Conservation (phyloP, 2,888 invertebrate species). For the Hymenopus coronatus region DNA sequence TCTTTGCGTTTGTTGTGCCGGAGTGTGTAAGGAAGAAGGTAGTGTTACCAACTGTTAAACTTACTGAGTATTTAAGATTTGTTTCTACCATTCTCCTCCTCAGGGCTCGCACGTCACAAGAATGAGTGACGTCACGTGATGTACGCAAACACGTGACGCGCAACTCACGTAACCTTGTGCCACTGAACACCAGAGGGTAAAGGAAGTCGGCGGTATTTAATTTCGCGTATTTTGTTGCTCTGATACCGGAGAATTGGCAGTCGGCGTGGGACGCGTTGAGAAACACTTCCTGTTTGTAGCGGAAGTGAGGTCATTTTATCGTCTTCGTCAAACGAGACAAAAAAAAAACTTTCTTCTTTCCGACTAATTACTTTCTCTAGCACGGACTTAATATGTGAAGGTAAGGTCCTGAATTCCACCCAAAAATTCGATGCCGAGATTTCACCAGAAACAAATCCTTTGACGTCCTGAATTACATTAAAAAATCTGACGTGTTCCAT, state of each 20-base stretch:
- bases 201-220: not conserved
- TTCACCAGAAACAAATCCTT: no score
- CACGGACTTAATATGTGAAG: no score
- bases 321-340: not conserved
- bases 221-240: not conserved
- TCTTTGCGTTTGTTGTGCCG: no score
- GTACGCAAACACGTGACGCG: not conserved
- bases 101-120: not conserved
- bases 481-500: no score
- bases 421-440: no score
- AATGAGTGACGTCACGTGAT: not conserved
- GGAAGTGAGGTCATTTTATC: not conserved
- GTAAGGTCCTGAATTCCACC: no score
- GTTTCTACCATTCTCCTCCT: no score
- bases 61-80: no score
- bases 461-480: no score
- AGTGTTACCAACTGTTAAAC: no score
- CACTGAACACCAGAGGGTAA: not conserved
- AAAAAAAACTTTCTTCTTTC: not conserved
- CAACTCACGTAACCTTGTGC: not conserved
- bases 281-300: not conserved
- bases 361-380: no score
- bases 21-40: no score
- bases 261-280: not conserved
- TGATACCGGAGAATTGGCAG: not conserved